Percentiles rank a stretch among this genome's conserved stretches.
phyloP scores from a whole-genome alignment of 1,140 invertebrate species.

The Drosophila orosa region DNA sequence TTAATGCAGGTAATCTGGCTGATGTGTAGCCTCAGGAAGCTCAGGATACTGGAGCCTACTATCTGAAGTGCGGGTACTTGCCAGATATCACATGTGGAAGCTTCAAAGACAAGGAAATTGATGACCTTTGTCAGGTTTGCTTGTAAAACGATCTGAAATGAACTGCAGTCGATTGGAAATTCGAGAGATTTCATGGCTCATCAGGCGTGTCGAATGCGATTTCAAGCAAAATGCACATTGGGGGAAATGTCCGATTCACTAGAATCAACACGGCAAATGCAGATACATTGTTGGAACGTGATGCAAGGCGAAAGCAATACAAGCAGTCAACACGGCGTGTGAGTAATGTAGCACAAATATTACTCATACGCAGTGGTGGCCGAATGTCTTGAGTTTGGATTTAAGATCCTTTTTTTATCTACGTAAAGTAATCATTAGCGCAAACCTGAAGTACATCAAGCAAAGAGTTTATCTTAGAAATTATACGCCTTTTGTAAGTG shows the following conservation, averaged over 20 bases:
- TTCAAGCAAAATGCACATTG: slow-evolving; percentile 16
- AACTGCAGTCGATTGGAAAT: slow-evolving; percentile 12
- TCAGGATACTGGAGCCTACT: no score
- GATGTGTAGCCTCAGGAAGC: background rate
- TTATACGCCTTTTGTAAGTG: no score
- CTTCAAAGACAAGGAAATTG: background rate
- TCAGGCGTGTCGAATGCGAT: slow-evolving; percentile 26
- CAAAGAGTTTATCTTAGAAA: background rate
- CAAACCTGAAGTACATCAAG: no score
- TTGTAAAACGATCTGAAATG: slow-evolving; percentile 1
- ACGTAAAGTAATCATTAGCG: no score
- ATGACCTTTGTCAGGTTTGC: background rate
- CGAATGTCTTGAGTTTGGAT: no score
- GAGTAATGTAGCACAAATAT: slow-evolving; percentile 1
- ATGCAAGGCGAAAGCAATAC: background rate
- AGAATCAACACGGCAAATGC: slow-evolving; percentile 3
- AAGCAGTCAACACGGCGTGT: background rate
- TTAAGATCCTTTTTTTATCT: no score
- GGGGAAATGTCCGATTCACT: slow-evolving; percentile 3
- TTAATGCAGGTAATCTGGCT: background rate
- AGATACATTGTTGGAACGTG: slow-evolving; percentile 7
- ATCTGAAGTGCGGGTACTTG: no score
- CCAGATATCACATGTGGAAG: no score
- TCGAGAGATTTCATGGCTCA: slow-evolving; percentile 26
- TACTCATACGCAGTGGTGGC: background rate